phyloP scores from a whole-genome alignment of 2,797 vertebrate species.

The Tarsius wallacei region DNA sequence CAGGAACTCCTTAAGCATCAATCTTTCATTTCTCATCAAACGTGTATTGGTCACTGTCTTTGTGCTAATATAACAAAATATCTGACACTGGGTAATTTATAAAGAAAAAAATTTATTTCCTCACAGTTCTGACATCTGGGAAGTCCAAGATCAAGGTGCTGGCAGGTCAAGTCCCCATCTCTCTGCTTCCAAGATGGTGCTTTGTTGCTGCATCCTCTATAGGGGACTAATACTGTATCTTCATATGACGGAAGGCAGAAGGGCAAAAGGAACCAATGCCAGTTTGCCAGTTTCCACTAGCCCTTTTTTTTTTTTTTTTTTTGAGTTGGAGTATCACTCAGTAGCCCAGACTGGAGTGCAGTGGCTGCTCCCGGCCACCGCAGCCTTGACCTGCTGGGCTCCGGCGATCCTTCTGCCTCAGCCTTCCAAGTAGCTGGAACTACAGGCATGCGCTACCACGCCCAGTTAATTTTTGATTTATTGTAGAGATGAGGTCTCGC shows the following conservation, averaged over 20 bases:
- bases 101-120: not conserved
- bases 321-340: too few species aligned
- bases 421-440: too few species aligned
- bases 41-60: not conserved
- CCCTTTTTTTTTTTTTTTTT: too few species aligned
- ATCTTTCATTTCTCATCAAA: not conserved
- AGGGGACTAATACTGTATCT: not conserved
- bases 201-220: too few species aligned
- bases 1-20: not conserved
- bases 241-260: not conserved
- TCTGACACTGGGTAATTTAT: not conserved
- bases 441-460: too few species aligned
- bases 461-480: too few species aligned
- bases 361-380: too few species aligned
- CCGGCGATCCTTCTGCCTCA: too few species aligned
- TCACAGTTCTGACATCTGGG: not conserved
- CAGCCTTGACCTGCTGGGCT: too few species aligned
- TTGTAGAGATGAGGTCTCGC: too few species aligned
- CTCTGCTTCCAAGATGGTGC: not conserved
- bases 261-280: not conserved
- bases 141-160: not conserved
- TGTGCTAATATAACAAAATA: not conserved
- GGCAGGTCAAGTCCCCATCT: not conserved
- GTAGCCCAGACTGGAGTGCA: too few species aligned
- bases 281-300: not conserved